Base-by-base conservation (phyloP, 2,797 vertebrate species). In the Arrhamphus sclerolepis region DNA sequence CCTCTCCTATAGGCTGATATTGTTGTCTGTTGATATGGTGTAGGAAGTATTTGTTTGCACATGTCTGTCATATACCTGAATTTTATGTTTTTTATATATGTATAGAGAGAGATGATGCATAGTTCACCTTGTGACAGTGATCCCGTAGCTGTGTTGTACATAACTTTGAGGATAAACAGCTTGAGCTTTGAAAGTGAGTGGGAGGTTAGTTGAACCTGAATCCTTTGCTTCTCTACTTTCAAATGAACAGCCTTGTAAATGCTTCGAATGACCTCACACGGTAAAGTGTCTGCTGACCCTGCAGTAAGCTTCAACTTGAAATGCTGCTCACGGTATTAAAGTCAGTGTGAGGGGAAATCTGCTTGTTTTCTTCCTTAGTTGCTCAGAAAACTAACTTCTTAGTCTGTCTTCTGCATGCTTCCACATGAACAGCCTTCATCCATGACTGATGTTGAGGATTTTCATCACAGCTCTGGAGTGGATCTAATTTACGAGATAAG, bases 401-500 rank as follows among this genome's bases (percentile, higher is more conserved):
- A 21, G 66, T 46, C 34, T 63, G 61, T 53, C 40, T 55, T 38
- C 34, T 13, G 14, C 34, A 70, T 41, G 59, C 55, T 48, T 53
- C 31, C 52, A 17, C 20, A 1, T 17, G 28, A 70, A 59, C 14
- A 2, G 28, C n/a, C 7, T 49, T 22, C 59, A 46, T 68, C 63
- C 58, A 13, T 38, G 34, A 38, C 34, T 38, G 34, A 38, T 14
- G 34, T 38, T 38, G 34, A 38, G 14, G 34, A 70, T 80, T 83
- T 79, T 63, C 65, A 66, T 55, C 44, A 44, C 21, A 29, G 55
- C 72, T 22, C 68, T 78, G 77, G 70, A 80, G 47, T 56, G 77
- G 70, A 77, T 79, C 79, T 71, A 82, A 80, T 85, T 80, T 71
- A 67, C 65, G 65, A 77, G 79, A 87, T 87, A 85, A 86, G 64